Evolutionary conservation across 2,113 vertebrate genomes (phyloP).

Genomic region (Petaurus breviceps): DNA sequence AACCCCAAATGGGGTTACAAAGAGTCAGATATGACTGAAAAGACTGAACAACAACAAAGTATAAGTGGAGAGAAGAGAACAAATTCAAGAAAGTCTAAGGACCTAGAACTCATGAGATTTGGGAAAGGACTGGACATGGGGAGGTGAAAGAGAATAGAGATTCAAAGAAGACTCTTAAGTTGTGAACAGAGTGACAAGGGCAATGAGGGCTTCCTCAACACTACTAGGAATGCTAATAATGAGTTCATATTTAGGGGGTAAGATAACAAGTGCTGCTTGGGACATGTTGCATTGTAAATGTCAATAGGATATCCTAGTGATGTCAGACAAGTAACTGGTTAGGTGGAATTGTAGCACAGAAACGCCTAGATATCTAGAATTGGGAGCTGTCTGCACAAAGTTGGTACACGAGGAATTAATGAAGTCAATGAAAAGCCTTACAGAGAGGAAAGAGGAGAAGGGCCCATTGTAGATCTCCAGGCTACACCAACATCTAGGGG

Average conservation of each 20-base stretch:
- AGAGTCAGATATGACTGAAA: not conserved
- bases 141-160: not conserved
- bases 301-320: not conserved
- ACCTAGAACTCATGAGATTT: not conserved
- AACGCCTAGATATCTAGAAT: not conserved
- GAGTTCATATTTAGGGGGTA: not conserved
- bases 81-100: not conserved
- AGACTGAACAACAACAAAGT: not conserved
- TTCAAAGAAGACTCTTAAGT: not conserved
- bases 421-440: conserved; percentile 29
- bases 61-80: not conserved
- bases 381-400: not conserved
- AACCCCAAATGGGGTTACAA: not conserved
- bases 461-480: not conserved
- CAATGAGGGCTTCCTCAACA: not conserved
- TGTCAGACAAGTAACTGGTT: not conserved
- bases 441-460: not conserved
- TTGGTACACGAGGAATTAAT: not conserved
- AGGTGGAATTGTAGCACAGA: not conserved
- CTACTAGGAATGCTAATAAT: not conserved
- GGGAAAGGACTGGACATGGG: not conserved
- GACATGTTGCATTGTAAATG: not conserved
- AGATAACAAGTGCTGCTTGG: not conserved
- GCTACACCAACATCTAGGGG: too few relatives aligned
- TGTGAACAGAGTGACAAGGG: not conserved